Percentiles rank a stretch among this genome's conserved stretches.
phyloP scores from a whole-genome alignment of 2,888 invertebrate genomes.

The Drosophila kuntzei region DNA sequence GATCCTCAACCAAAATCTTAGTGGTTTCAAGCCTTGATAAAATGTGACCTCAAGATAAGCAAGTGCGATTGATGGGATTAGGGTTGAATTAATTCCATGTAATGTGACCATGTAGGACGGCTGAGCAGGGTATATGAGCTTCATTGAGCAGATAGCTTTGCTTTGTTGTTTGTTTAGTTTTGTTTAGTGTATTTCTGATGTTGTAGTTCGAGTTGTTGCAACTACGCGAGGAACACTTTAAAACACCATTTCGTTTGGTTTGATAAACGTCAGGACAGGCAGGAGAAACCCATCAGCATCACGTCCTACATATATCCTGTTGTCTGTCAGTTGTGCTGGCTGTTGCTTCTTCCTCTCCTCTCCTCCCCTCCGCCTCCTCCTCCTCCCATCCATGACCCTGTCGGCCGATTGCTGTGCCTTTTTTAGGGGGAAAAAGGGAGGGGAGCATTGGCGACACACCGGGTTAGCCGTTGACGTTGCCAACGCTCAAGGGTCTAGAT shows the following conservation, averaged over 20 bases:
- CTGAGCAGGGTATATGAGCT: conserved; percentile 23
- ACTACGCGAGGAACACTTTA: conserved; percentile 51
- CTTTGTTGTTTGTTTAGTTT: conserved; percentile 19
- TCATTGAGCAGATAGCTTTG: conserved; percentile 17
- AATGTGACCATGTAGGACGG: conserved; percentile 1
- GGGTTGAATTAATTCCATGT: not conserved
- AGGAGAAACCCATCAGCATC: conserved; percentile 47
- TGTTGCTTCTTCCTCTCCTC: conserved; percentile 18
- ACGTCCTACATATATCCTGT: conserved; percentile 54
- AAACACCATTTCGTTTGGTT: conserved; percentile 57
- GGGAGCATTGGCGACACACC: conserved; percentile 38
- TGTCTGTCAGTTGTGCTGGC: conserved; percentile 34
- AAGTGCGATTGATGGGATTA: not conserved
- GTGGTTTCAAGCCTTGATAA: no score
- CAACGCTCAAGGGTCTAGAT: conserved; percentile 41
- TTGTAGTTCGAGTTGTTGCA: conserved; percentile 27
- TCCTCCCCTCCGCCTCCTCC: not conserved
- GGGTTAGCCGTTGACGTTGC: conserved; percentile 62
- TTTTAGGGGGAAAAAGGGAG: not conserved
- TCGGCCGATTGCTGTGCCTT: conserved; percentile 7
- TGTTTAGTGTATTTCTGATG: conserved; percentile 20
- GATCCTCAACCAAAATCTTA: no score
- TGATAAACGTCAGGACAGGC: conserved; percentile 49
- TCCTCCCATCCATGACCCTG: not conserved
- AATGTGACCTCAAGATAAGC: not conserved